These are phyloP conservation scores for Micoletzkya japonica DNA, from an alignment of 2,888 invertebrate genomes.

Conservation along the genomic window DNA sequence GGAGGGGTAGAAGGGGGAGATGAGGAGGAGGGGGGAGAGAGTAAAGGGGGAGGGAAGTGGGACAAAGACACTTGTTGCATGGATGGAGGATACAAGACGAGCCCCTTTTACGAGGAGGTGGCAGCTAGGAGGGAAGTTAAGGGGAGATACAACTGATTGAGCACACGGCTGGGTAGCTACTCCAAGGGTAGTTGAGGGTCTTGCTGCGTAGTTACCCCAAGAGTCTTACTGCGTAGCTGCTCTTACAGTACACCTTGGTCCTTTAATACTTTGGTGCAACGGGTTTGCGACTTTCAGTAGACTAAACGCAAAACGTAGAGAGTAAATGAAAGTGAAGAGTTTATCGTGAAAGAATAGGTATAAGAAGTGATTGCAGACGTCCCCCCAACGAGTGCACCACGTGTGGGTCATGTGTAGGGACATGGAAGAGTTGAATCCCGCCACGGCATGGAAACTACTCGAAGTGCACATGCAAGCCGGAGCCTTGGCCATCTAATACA, in stretches of 20 bases:
- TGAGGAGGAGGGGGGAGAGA: conserved; percentile 2
- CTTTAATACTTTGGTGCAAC: too few species aligned
- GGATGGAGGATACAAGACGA: not conserved
- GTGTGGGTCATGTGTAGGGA: conserved; percentile 98
- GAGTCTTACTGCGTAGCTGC: too few species aligned
- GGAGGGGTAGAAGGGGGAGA: not conserved
- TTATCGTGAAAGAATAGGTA: not conserved
- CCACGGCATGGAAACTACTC: conserved; percentile 91
- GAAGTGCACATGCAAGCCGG: conserved; percentile 70
- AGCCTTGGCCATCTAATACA: conserved; percentile 46
- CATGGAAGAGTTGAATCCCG: conserved; percentile 86
- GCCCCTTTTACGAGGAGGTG: not conserved
- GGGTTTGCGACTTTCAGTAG: too few species aligned
- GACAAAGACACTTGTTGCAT: not conserved
- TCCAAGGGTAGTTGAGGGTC: too few species aligned
- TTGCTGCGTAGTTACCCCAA: too few species aligned
- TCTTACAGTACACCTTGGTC: too few species aligned
- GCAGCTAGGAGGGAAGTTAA: not conserved
- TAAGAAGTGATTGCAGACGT: conserved; percentile 70
- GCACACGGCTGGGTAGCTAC: too few species aligned
- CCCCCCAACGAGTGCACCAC: conserved; percentile 89
- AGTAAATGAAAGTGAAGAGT: not conserved
- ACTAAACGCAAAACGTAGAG: too few species aligned
- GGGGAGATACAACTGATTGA: not conserved
- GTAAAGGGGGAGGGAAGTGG: not conserved